Base-by-base conservation (phyloP, 1,140 invertebrate species). In the Drosophila seguyi region DNA sequence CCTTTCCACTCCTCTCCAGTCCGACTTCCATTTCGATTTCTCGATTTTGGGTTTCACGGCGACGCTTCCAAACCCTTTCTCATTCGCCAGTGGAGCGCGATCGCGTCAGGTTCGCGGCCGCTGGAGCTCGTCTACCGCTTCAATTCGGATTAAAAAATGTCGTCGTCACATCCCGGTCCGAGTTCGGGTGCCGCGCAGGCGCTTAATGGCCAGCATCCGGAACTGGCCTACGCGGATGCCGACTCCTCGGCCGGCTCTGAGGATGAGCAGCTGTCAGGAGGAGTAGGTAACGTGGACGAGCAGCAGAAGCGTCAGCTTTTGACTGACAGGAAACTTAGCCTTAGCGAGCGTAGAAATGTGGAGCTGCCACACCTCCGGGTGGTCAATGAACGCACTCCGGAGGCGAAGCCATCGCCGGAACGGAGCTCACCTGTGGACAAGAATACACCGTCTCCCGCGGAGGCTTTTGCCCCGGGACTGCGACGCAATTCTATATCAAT, bases 401-500 rank as follows among this genome's bases (percentile, higher is more conserved):
- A 39, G 11, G 25, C 41, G 10, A 11, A 10, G 16, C 16, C 38
- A 41, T 41, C 29, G 22, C 18, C 50, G 18, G 50, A 52, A 8
- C 13, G 34, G 16, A 36, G 36, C 16, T 25, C 58, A 16, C 18
- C 59, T 13, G 38, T 8, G 4, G 36, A 66, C 5, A 27, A 47
- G 16, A n/a, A 2, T n/a, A 47, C 68, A 2, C 20, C 66, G 0
- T 39, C 74, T 0, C 16, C 58, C 7, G 16, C 44, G 38, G 76
- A 87, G 16, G 60, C 68, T 11, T 90, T 90, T 53, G 38, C 48
- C 8, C 85, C 66, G 0, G 86, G 85, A 6, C 58, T 92, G 14
- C 61, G 91, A 1, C 78, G 91, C 4, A 92, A 92, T 62, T 92
- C 91, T 2, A 92, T 92, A 27, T 92, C 91, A 4, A 39, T 92